Evolutionary conservation across 1,140 invertebrate species (phyloP).

Genomic region (Dinothrombium tinctorium): DNA sequence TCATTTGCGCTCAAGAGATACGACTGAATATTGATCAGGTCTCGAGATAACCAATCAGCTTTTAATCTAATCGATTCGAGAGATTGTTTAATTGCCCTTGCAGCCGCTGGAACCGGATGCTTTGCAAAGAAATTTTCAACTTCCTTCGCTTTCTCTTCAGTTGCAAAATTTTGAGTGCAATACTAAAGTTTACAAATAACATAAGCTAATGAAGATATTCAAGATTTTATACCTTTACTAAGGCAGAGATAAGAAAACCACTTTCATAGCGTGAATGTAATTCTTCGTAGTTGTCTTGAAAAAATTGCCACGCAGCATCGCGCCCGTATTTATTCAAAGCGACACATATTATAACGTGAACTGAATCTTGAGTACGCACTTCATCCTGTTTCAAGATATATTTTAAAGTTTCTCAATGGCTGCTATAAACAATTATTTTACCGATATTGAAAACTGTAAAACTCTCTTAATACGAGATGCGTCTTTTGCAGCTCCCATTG

Average conservation of each 20-base stretch:
- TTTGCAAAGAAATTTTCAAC: slow-evolving; percentile 57
- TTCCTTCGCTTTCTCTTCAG: slow-evolving; percentile 46
- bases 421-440: too few relatives aligned
- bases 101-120: slow-evolving; percentile 48
- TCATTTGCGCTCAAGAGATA: too few relatives aligned
- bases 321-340: slow-evolving; percentile 42
- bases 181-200: too few relatives aligned
- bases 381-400: slow-evolving; percentile 31
- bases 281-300: slow-evolving; percentile 50
- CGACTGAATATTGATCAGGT: too few relatives aligned
- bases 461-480: slow-evolving; percentile 41
- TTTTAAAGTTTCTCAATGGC: background rate
- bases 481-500: slow-evolving; percentile 50
- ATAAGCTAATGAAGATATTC: too few relatives aligned
- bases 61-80: background rate
- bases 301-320: slow-evolving; percentile 66
- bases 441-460: slow-evolving; percentile 23
- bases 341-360: slow-evolving; percentile 63
- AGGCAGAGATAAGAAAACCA: background rate
- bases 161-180: slow-evolving; percentile 59
- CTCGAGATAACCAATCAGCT: too few relatives aligned
- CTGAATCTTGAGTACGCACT: slow-evolving; percentile 67
- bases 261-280: background rate
- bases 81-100: background rate
- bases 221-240: background rate